A percentile compares a stretch with the other conserved stretches of the same genome.
phyloP scores from a whole-genome alignment of 2,888 invertebrate species.

The Clanis bilineata region DNA sequence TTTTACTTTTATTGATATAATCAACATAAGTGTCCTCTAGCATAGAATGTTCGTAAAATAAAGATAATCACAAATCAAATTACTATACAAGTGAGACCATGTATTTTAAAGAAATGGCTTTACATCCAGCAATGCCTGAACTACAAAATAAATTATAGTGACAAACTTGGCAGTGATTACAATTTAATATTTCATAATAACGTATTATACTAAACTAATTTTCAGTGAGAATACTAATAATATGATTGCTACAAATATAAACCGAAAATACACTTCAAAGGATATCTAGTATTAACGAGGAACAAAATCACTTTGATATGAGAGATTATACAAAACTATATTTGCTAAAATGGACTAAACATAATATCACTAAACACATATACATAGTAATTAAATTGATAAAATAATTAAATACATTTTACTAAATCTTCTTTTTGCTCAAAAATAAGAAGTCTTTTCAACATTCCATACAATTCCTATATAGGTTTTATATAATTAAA shows the following conservation, averaged over 20 bases:
- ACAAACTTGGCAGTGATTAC: slow-evolving; percentile 70
- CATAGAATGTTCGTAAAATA: slow-evolving; percentile 71
- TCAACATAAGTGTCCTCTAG: slow-evolving; percentile 75
- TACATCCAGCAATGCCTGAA: slow-evolving; percentile 63
- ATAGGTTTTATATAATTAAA: slow-evolving; percentile 44
- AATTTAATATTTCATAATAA: slow-evolving; percentile 34
- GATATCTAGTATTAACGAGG: slow-evolving; percentile 58
- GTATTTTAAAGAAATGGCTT: slow-evolving; percentile 68
- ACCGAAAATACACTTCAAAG: slow-evolving; percentile 58
- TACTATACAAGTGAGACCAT: slow-evolving; percentile 78
- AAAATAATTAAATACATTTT: slow-evolving; percentile 58
- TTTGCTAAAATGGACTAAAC: slow-evolving; percentile 62
- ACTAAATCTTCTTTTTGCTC: slow-evolving; percentile 54
- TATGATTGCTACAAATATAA: slow-evolving; percentile 19
- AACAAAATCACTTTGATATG: slow-evolving; percentile 69
- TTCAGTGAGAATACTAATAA: slow-evolving; percentile 8
- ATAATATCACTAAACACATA: slow-evolving; percentile 72
- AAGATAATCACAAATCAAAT: slow-evolving; percentile 75
- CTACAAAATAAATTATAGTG: slow-evolving; percentile 45
- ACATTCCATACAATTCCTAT: slow-evolving; percentile 59
- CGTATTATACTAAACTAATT: slow-evolving; percentile 27
- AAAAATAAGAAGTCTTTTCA: slow-evolving; percentile 60
- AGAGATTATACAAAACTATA: slow-evolving; percentile 55
- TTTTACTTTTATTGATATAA: slow-evolving; percentile 73
- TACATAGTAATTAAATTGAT: slow-evolving; percentile 60